Percentiles rank a stretch among this genome's conserved stretches.
Evolutionary conservation across 2,797 vertebrate species (phyloP).

Genomic region (Crocidura indochinensis): DNA sequence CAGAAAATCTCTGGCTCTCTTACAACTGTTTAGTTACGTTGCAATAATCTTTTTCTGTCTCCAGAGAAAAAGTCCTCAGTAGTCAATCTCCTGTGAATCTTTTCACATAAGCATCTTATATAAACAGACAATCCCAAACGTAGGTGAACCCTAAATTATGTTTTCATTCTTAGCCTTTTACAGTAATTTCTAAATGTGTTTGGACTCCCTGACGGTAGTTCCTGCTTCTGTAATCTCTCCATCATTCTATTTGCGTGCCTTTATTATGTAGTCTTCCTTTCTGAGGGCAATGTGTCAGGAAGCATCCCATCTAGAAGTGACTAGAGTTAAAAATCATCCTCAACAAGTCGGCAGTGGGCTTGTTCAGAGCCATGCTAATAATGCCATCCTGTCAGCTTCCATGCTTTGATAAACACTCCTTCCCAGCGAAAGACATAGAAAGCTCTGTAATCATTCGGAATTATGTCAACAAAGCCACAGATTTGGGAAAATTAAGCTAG

Average conservation of each 20-base stretch:
- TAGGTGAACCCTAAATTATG: constrained; percentile 75
- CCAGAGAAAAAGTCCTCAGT: constrained; percentile 76
- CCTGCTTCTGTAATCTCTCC: constrained; percentile 73
- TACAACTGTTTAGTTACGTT: neutral
- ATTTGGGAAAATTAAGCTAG: constrained; percentile 80
- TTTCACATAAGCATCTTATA: constrained; percentile 75
- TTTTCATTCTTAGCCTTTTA: constrained; percentile 76
- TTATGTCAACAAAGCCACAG: constrained; percentile 83
- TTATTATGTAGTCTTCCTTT: constrained; percentile 81
- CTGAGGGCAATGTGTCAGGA: constrained; percentile 85
- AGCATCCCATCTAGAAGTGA: constrained; percentile 85
- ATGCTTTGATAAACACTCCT: constrained; percentile 72
- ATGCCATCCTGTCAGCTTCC: constrained; percentile 80
- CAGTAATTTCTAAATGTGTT: constrained; percentile 78
- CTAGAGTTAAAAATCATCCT: constrained; percentile 86
- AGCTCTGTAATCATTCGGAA: constrained; percentile 83
- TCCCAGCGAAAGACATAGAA: constrained; percentile 75
- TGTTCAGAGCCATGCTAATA: constrained; percentile 81
- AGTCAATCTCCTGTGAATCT: constrained; percentile 65
- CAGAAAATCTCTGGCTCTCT: neutral
- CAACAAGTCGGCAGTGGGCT: constrained; percentile 79
- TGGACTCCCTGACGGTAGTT: constrained; percentile 51
- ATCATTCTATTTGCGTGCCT: constrained; percentile 81
- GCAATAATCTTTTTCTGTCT: constrained; percentile 62
- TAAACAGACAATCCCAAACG: constrained; percentile 79